Conservation (phyloP, 2,113 vertebrate genomes). For the Peucedramus taeniatus region DNA sequence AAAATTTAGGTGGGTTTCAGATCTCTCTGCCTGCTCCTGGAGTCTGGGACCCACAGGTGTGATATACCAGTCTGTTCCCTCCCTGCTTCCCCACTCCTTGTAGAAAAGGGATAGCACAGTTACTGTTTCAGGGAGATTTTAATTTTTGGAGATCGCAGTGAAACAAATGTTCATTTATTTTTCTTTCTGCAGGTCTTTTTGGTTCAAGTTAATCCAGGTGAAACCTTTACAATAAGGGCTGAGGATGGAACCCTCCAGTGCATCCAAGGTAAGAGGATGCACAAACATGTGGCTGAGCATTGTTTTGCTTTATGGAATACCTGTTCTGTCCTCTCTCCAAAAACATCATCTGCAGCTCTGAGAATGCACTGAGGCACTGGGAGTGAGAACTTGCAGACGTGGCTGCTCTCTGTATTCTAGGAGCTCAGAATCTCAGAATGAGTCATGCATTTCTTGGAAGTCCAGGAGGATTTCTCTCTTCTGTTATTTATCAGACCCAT, state of each 20-base stretch:
- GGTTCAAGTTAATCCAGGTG: slow-evolving; percentile 97
- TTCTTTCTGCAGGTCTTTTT: slow-evolving; percentile 86
- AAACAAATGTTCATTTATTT: slow-evolving; percentile 1
- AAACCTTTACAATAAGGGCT: slow-evolving; percentile 95
- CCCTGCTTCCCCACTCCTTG: not conserved
- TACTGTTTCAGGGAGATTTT: not conserved
- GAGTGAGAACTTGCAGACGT: not conserved
- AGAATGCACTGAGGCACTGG: not conserved
- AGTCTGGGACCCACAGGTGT: not conserved
- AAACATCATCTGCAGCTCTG: accelerated
- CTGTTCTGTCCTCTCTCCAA: not conserved
- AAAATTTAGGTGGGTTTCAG: not conserved
- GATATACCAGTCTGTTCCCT: not conserved
- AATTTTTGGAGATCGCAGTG: not conserved
- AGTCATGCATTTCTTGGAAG: not conserved
- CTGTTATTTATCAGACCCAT: not conserved
- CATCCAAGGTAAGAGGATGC: slow-evolving; percentile 87
- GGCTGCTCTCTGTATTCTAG: not conserved
- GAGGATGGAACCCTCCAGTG: slow-evolving; percentile 96
- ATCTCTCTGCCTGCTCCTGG: not conserved
- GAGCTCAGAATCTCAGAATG: not conserved
- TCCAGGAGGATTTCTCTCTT: not conserved
- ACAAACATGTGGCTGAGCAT: accelerated
- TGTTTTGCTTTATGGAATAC: not conserved
- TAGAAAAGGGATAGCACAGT: not conserved